phyloP scores from a whole-genome alignment of 2,113 vertebrate species.

The Chionodraco myersi region DNA sequence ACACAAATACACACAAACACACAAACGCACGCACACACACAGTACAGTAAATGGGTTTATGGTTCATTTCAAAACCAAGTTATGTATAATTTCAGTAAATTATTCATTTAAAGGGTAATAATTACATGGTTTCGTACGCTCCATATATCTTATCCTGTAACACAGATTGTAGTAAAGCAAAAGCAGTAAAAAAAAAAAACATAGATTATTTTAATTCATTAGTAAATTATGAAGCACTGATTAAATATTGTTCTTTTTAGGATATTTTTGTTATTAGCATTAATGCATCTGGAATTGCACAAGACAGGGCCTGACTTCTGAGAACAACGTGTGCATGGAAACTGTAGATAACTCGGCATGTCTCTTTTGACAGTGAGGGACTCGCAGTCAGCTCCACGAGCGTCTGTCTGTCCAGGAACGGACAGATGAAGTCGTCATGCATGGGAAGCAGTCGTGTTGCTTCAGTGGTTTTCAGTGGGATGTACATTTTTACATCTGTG shows the following conservation, averaged over 20 bases:
- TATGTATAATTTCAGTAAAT: neutral
- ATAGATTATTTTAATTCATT: neutral
- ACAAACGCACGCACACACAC: constrained; percentile 4
- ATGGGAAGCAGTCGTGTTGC: constrained; percentile 34
- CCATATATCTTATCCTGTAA: neutral
- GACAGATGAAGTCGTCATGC: constrained; percentile 25
- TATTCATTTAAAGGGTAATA: neutral
- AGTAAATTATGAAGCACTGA: neutral
- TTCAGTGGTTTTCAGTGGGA: constrained; percentile 6
- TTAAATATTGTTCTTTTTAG: neutral
- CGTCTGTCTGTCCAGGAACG: constrained; percentile 24
- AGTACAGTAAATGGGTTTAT: neutral
- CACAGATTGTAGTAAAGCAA: neutral
- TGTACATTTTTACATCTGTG: neutral
- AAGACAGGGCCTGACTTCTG: neutral
- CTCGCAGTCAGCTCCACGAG: constrained; percentile 13
- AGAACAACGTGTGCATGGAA: constrained; percentile 33
- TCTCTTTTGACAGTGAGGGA: constrained; percentile 22
- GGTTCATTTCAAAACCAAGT: constrained; percentile 11
- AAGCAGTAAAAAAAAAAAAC: neutral
- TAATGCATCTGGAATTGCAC: neutral
- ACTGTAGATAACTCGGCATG: neutral
- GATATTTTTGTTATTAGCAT: neutral
- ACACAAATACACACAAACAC: neutral
- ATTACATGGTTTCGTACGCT: neutral